Evolutionary conservation across 2,113 vertebrate genomes (phyloP), one percentile per base, ranked within the genome.

Genomic region (Engraulis encrasicolus): DNA sequence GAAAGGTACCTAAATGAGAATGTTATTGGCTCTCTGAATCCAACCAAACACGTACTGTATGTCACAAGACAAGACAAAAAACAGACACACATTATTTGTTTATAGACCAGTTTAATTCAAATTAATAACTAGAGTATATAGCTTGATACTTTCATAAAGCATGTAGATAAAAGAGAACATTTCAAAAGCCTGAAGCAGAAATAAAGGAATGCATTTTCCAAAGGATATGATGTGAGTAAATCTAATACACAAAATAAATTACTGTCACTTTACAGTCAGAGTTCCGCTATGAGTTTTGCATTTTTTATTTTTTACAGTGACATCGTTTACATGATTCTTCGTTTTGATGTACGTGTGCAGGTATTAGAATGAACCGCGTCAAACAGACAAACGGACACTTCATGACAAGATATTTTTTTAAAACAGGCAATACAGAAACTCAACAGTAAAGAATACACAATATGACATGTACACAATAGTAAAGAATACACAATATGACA

Each of bases 231-330:
- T 49, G 66, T 23, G 80, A 71, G 86, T 87, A 83, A 82, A 82
- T 89, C 86, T 86, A 74, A 81, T 80, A 81, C 31, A 86, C 36
- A 81, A 85, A 90, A 87, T 88, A 85, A 85, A 88, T 88, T 84
- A 87, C 81, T 78, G 79, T 77, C 11, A 81, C 83, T 78, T 88
- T 83, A n/a, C 78, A 71, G 5, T 61, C 5, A 2, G 82, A 82
- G 50, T 34, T 80, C 23, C 38, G 40, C 84, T 84, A 83, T 79
- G n/a, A 77, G n/a, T 81, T 88, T 86, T 34, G 34, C 34, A 31
- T 74, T 74, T 88, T 86, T 34, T 34, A 34, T 34, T 74, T 74
- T 87, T 84, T 90, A 83, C 86, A 90, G 79, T 89, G 78, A 81
- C 40, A 86, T 54, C 23, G n/a, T 86, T 84, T 81, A 90, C 84